Evolutionary conservation across 2,888 invertebrate species (phyloP).

Genomic region (Athrips mouffetella): DNA sequence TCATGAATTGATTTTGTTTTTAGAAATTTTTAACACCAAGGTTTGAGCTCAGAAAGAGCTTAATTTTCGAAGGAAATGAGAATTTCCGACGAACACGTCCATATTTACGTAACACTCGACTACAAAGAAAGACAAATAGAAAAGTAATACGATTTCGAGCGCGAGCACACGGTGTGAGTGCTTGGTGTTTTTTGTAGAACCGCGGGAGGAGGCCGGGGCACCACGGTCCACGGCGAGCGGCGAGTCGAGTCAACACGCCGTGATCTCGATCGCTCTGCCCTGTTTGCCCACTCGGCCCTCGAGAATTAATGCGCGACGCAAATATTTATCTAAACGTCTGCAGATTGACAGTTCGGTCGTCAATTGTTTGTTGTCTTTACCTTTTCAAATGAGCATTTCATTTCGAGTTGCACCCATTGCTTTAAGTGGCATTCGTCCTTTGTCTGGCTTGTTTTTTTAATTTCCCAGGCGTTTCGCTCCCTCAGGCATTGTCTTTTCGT

Average conservation of each 20-base stretch:
- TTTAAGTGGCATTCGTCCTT: slow-evolving; percentile 66
- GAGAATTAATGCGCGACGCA: slow-evolving; percentile 75
- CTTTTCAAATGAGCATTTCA: slow-evolving; percentile 76
- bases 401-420: slow-evolving; percentile 70
- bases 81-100: slow-evolving; percentile 67
- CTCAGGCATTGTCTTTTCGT: slow-evolving; percentile 49
- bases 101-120: slow-evolving; percentile 77
- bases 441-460: slow-evolving; percentile 53
- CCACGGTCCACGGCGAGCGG: neutral
- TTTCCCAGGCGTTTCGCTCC: slow-evolving; percentile 30
- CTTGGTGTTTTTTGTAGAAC: slow-evolving; percentile 44
- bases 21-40: neutral
- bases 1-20: neutral
- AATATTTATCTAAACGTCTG: slow-evolving; percentile 77
- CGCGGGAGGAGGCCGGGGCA: slow-evolving; percentile 2
- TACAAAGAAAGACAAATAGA: slow-evolving; percentile 75
- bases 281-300: slow-evolving; percentile 63
- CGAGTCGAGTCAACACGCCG: slow-evolving; percentile 62
- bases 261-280: slow-evolving; percentile 65
- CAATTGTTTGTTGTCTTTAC: slow-evolving; percentile 77
- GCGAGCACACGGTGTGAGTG: slow-evolving; percentile 48
- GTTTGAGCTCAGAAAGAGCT: slow-evolving; percentile 18
- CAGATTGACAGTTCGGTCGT: slow-evolving; percentile 76
- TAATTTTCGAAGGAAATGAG: slow-evolving; percentile 67
- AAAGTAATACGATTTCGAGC: slow-evolving; percentile 74